Conservation (phyloP, 2,888 invertebrate species). For the Yponomeuta cagnagella region DNA sequence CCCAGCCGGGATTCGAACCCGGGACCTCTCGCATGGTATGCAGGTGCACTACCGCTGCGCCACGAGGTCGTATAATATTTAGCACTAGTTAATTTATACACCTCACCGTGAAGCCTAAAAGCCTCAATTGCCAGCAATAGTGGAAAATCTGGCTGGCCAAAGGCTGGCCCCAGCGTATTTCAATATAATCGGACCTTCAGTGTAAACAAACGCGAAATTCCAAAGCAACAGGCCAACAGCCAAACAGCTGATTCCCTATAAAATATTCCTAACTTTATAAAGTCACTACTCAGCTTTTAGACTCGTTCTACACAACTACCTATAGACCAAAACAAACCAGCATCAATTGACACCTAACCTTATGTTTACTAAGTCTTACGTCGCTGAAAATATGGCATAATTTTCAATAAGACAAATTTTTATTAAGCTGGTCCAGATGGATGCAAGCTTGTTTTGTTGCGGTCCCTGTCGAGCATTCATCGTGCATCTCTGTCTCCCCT, state of each 20-base stretch:
- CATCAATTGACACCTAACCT: background rate
- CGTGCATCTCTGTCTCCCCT: slow-evolving; percentile 32
- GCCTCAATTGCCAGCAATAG: background rate
- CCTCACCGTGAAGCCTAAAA: background rate
- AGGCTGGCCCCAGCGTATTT: background rate
- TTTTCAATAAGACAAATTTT: background rate
- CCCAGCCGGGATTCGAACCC: too few relatives aligned
- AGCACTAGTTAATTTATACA: too few relatives aligned
- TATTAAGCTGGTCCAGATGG: slow-evolving; percentile 35
- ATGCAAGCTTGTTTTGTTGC: slow-evolving; percentile 49
- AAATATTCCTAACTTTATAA: slow-evolving; percentile 15
- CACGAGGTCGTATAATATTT: too few relatives aligned
- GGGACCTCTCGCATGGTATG: too few relatives aligned
- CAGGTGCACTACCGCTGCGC: too few relatives aligned
- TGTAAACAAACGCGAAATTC: background rate
- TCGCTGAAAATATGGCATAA: background rate
- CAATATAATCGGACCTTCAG: background rate
- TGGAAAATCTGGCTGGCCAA: background rate
- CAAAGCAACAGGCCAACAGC: slow-evolving; percentile 9
- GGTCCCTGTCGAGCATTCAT: slow-evolving; percentile 40
- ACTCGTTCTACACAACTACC: slow-evolving; percentile 22
- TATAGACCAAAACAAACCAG: slow-evolving; percentile 22
- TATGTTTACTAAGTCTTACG: background rate
- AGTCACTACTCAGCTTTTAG: slow-evolving; percentile 11
- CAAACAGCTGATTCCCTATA: slow-evolving; percentile 2